These are phyloP conservation scores for Ranitomeya variabilis DNA, from an alignment of 2,113 vertebrate genomes.

Conservation along the genomic window DNA sequence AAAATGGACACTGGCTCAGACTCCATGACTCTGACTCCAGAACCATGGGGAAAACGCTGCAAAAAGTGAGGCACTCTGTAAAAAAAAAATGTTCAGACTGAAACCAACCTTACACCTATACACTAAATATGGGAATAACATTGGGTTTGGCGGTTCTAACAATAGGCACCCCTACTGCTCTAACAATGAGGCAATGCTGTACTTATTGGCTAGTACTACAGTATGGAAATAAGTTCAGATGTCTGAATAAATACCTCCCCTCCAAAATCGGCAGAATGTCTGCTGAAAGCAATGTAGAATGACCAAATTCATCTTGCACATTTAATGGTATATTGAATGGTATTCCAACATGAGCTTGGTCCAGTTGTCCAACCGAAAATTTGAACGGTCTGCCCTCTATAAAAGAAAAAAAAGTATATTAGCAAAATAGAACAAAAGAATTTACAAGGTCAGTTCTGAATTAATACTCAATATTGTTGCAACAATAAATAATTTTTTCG, in stretches of 20 bases:
- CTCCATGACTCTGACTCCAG: too few relatives aligned
- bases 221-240: neutral
- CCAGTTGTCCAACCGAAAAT: constrained; percentile 73
- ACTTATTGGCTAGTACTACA: neutral
- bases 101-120: too few relatives aligned
- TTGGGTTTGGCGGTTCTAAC: too few relatives aligned
- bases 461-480: too few relatives aligned
- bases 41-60: too few relatives aligned
- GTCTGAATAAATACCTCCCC: constrained; percentile 71
- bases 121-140: too few relatives aligned
- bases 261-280: constrained; percentile 76
- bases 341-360: constrained; percentile 77
- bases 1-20: too few relatives aligned
- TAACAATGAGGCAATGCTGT: neutral
- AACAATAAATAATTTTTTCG: too few relatives aligned
- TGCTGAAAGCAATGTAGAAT: constrained; percentile 69
- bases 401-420: constrained; percentile 48
- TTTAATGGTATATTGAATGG: constrained; percentile 84
- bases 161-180: too few relatives aligned
- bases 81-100: too few relatives aligned
- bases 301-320: constrained; percentile 81
- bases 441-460: neutral
- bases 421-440: neutral
- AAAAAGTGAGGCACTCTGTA: too few relatives aligned
- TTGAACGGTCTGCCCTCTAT: constrained; percentile 81